Evolutionary conservation across 2,797 vertebrate species (phyloP), one percentile per base, ranked within the genome.

Genomic region (Melopsittacus undulatus): DNA sequence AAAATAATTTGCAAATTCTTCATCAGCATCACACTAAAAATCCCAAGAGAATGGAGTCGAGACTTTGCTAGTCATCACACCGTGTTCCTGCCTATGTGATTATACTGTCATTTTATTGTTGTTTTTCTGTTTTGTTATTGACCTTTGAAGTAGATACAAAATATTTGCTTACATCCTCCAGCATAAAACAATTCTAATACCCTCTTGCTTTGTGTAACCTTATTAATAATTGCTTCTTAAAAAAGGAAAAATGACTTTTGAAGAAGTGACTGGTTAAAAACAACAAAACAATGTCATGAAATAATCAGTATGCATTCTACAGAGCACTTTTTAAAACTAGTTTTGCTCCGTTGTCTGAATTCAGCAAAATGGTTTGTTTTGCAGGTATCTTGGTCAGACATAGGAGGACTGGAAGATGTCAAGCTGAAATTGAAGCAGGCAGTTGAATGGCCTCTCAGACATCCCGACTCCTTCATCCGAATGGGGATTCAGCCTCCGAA

Each of bases 381-480:
- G 42, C 97, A 99, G 99, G 98, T 99, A 5, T 97, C 98, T 76
- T 99, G 99, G 99, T 98, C 98, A n/a, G 99, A 99, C 85, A 98
- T 99, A 32, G 99, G 99, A 43, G 99, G 99, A 40, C 98, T 99
- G 96, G 99, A 99, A 96, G 98, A 98, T 5, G 98, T 99, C 96
- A 99, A 99, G 97, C 94, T 99, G 93, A 99, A 99, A 61, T 97
- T 99, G 97, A 99, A 98, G 94, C 99, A 99, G 96, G 99, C 99
- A 1, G 99, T 99, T 76, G 99, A 99, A 88, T 99, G 99, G 99
- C 99, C 99, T 21, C 97, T 99, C 92, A 99, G 97, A 75, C 99
- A 99, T 95, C 99, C 99, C 0, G 98, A 99, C 62, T 98, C 98
- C 89, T 99, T 99, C 96, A 95, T 82, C 64, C 98, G 98, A 38